Conservation (phyloP, 2,888 invertebrate genomes). For the Dicyrtomina minuta region DNA sequence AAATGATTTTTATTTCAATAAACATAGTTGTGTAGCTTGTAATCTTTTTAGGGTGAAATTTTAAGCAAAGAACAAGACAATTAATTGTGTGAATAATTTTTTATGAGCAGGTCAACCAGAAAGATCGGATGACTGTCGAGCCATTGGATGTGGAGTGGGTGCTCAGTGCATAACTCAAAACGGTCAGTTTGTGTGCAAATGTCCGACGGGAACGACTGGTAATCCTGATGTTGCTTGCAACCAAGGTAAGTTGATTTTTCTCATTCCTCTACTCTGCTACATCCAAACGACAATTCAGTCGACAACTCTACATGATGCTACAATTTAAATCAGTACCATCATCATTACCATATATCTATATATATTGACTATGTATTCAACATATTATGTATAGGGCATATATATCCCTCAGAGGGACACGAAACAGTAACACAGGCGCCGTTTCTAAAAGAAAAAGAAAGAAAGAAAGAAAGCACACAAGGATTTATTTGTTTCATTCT, state of each 20-base stretch:
- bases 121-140: slow-evolving; percentile 62
- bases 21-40: background rate
- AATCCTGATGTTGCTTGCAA: slow-evolving; percentile 72
- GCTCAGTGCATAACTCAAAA: slow-evolving; percentile 85
- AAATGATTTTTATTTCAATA: background rate
- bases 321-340: background rate
- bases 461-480: too few relatives aligned
- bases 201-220: slow-evolving; percentile 73
- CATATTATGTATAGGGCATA: too few relatives aligned
- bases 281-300: slow-evolving; percentile 28
- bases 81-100: background rate
- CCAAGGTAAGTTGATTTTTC: slow-evolving; percentile 60
- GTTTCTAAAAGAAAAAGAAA: background rate
- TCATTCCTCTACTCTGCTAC: slow-evolving; percentile 26
- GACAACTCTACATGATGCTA: slow-evolving; percentile 15
- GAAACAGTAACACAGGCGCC: too few relatives aligned
- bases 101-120: slow-evolving; percentile 57
- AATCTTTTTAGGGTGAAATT: background rate
- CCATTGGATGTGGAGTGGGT: slow-evolving; percentile 78
- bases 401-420: too few relatives aligned
- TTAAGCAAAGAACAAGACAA: background rate
- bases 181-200: slow-evolving; percentile 78
- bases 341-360: too few relatives aligned
- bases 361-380: too few relatives aligned
- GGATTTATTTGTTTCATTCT: too few relatives aligned